A percentile compares a stretch with the other conserved stretches of the same genome.
phyloP scores from a whole-genome alignment of 37 sponge, comb jelly and placozoan genomes.

The Aphrocallistes beatrix region DNA sequence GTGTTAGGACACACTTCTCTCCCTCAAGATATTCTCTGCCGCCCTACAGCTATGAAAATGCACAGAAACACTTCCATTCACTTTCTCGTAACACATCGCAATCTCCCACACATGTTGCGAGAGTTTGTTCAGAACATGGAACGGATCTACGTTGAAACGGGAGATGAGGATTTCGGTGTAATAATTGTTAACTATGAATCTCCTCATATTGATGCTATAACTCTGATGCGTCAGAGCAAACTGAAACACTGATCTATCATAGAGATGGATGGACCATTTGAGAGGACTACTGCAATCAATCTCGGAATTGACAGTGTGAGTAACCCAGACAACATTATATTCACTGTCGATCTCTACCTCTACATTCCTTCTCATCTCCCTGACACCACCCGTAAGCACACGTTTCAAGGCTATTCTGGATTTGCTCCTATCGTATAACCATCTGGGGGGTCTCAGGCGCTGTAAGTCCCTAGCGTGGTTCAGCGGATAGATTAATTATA shows the following conservation, averaged over 20 bases:
- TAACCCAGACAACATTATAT: not conserved
- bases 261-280: not conserved
- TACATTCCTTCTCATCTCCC: not conserved
- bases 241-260: not conserved
- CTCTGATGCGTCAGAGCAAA: not conserved
- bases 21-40: not conserved
- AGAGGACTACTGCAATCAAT: slow-evolving; percentile 1
- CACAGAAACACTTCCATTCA: not conserved
- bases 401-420: not conserved
- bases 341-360: not conserved
- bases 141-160: not conserved
- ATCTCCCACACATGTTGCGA: not conserved
- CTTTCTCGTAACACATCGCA: not conserved
- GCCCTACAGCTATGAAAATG: not conserved
- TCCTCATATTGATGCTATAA: not conserved
- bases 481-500: not conserved
- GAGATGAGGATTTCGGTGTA: slow-evolving; percentile 8
- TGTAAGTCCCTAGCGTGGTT: too few relatives aligned
- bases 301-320: not conserved
- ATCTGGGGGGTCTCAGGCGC: too few relatives aligned
- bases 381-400: slow-evolving; percentile 9
- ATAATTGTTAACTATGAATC: not conserved
- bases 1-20: not conserved
- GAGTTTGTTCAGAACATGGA: slow-evolving; percentile 12
- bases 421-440: slow-evolving; percentile 12